These are phyloP conservation scores for Blennius ocellaris DNA, from an alignment of 2,113 vertebrate species.

Conservation along the genomic window DNA sequence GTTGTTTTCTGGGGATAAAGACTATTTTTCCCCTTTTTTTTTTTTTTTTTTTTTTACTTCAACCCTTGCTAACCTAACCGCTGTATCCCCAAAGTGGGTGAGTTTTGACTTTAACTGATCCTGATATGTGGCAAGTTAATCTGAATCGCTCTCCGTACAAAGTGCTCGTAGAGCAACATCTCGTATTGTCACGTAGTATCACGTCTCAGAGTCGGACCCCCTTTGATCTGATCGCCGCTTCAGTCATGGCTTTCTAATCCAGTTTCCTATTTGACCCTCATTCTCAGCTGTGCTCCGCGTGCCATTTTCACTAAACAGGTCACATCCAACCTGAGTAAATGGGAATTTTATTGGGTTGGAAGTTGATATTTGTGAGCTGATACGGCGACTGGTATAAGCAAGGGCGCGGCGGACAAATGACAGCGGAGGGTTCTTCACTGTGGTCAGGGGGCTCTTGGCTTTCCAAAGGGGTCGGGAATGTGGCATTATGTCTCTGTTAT, in stretches of 20 bases:
- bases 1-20: conserved; percentile 57
- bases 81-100: conserved; percentile 36
- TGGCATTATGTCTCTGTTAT: conserved; percentile 68
- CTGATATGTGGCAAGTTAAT: conserved; percentile 76
- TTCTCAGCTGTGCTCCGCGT: conserved; percentile 66
- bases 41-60: not conserved
- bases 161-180: conserved; percentile 77
- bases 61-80: conserved; percentile 40
- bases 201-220: conserved; percentile 68
- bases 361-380: conserved; percentile 55
- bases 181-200: conserved; percentile 81
- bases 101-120: conserved; percentile 72
- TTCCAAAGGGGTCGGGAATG: conserved; percentile 55
- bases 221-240: conserved; percentile 80
- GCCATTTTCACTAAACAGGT: conserved; percentile 63
- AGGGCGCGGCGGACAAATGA: conserved; percentile 18
- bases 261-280: conserved; percentile 71
- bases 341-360: conserved; percentile 51
- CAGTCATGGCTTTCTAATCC: conserved; percentile 76
- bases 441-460: conserved; percentile 39
- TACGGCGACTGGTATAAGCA: conserved; percentile 17
- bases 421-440: conserved; percentile 8
- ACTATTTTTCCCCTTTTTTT: not conserved
- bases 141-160: conserved; percentile 60
- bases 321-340: conserved; percentile 51